Conservation (phyloP, 2,888 invertebrate genomes). For the Lepidochrysops patricia region DNA sequence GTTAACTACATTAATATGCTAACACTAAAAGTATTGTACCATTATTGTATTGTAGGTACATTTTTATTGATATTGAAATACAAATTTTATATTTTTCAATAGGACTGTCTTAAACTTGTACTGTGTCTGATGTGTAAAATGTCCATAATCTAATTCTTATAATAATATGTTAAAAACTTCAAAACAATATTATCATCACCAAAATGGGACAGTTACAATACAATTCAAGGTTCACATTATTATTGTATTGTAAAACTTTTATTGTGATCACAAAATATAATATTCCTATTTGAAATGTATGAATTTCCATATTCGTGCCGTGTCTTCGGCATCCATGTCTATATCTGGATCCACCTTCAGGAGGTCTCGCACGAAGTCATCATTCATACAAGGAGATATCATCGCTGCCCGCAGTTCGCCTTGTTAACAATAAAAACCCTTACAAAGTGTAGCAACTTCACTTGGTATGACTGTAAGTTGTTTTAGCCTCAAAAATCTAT, state of each 20-base stretch:
- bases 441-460: constrained; percentile 60
- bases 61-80: constrained; percentile 3
- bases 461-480: constrained; percentile 25
- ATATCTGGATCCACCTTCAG: constrained; percentile 55
- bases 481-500: neutral
- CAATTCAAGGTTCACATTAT: neutral
- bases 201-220: neutral
- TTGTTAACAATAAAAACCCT: constrained; percentile 74
- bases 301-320: constrained; percentile 65
- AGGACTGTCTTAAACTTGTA: too few species aligned
- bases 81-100: constrained; percentile 4
- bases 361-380: constrained; percentile 71
- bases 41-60: constrained; percentile 10
- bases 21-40: neutral
- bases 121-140: too few species aligned
- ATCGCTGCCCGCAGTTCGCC: constrained; percentile 65
- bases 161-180: too few species aligned
- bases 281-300: constrained; percentile 25
- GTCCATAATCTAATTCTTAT: too few species aligned
- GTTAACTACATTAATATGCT: constrained; percentile 14
- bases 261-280: constrained; percentile 17
- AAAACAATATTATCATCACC: neutral
- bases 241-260: constrained; percentile 4
- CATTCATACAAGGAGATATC: constrained; percentile 72
- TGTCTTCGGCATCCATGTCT: constrained; percentile 55